phyloP scores from a whole-genome alignment of 2,888 invertebrate species.

The Dorcus hopei region DNA sequence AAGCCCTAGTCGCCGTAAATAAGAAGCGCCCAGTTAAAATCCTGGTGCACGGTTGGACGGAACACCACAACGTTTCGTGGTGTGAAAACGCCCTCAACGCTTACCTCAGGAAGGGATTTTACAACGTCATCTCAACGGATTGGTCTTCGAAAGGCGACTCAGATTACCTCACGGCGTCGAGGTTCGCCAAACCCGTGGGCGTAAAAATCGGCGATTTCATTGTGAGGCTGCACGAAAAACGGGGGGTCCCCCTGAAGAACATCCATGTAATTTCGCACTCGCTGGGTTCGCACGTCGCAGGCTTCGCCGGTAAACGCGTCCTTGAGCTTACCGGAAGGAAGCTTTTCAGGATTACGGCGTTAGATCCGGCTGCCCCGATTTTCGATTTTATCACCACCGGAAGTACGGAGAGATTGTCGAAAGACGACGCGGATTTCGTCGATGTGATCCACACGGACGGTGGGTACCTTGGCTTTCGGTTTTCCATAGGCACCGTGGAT shows the following conservation, averaged over 20 bases:
- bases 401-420: slow-evolving; percentile 51
- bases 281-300: slow-evolving; percentile 37
- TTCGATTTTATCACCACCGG: slow-evolving; percentile 43
- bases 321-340: slow-evolving; percentile 27
- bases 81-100: slow-evolving; percentile 40
- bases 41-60: slow-evolving; percentile 52
- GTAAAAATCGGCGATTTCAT: slow-evolving; percentile 34
- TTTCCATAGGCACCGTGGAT: slow-evolving; percentile 53
- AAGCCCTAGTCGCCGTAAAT: neutral
- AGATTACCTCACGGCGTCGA: slow-evolving; percentile 38
- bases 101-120: slow-evolving; percentile 44
- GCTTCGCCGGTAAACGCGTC: slow-evolving; percentile 35
- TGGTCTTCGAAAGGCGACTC: slow-evolving; percentile 46
- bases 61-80: slow-evolving; percentile 42
- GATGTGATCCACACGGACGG: slow-evolving; percentile 62
- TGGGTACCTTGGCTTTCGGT: slow-evolving; percentile 48
- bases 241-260: slow-evolving; percentile 26
- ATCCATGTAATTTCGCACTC: slow-evolving; percentile 37
- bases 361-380: slow-evolving; percentile 55
- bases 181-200: slow-evolving; percentile 34
- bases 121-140: slow-evolving; percentile 53
- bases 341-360: slow-evolving; percentile 49
- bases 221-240: slow-evolving; percentile 20
- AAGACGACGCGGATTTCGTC: slow-evolving; percentile 57
- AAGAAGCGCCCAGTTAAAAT: slow-evolving; percentile 34